A percentile compares a stretch with the other conserved stretches of the same genome.
Evolutionary conservation across 2,113 vertebrate genomes (phyloP).

Genomic region (Dromas ardeola): DNA sequence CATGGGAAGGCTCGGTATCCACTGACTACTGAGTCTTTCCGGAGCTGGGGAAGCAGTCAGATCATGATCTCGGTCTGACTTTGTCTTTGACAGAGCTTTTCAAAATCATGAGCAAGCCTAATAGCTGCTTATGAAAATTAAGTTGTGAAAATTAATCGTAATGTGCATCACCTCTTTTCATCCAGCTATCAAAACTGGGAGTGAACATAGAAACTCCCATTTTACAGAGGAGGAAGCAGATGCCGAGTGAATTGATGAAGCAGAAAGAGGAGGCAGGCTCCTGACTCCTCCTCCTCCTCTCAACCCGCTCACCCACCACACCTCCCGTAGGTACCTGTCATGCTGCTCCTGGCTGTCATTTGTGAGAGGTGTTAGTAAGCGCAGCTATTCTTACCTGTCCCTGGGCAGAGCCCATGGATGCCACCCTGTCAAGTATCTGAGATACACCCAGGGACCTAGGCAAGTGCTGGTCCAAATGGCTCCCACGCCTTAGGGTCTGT

Average conservation of each 20-base stretch:
- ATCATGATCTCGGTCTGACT: slow-evolving; percentile 23
- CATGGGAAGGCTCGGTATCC: background rate
- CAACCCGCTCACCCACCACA: background rate
- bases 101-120: slow-evolving; percentile 12
- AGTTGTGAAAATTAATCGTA: background rate
- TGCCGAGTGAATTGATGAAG: background rate
- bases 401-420: background rate
- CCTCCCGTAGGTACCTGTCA: background rate
- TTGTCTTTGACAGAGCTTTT: slow-evolving; percentile 19
- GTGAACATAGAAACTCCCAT: background rate
- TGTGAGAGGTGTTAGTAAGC: background rate
- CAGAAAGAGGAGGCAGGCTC: background rate
- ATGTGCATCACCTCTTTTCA: slow-evolving; percentile 11
- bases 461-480: background rate
- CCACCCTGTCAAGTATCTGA: background rate
- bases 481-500: background rate
- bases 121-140: slow-evolving; percentile 20
- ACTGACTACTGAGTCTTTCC: background rate
- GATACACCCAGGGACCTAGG: background rate
- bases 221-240: background rate
- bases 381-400: background rate
- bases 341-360: background rate
- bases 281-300: background rate
- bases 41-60: background rate
- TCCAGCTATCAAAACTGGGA: slow-evolving; percentile 23